phyloP scores from a whole-genome alignment of 1,140 invertebrate genomes.

The Rhyacophila brunnea region DNA sequence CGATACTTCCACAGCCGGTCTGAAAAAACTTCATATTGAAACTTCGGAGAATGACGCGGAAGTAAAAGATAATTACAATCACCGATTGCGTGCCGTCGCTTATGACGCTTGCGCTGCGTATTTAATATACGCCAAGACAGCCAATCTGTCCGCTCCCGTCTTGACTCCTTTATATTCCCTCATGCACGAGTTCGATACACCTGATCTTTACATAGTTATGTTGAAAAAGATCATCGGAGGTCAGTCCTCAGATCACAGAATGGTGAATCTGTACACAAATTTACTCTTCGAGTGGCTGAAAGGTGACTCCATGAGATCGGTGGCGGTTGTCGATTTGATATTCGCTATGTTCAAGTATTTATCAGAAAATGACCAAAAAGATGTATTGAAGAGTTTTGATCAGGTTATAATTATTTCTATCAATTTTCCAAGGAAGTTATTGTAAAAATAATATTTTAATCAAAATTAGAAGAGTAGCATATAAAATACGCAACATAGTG shows the following conservation, averaged over 20 bases:
- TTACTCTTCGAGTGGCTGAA: conserved; percentile 52
- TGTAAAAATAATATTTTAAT: too few species aligned
- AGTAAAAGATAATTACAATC: conserved; percentile 29
- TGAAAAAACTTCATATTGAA: conserved; percentile 28
- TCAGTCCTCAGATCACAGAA: conserved; percentile 32
- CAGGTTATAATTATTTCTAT: conserved; percentile 37
- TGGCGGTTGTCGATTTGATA: conserved; percentile 57
- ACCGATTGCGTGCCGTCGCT: conserved; percentile 52
- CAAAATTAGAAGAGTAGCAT: too few species aligned
- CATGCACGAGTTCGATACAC: conserved; percentile 47
- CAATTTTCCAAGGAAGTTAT: too few species aligned
- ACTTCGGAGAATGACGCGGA: conserved; percentile 9
- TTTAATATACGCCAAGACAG: conserved; percentile 47
- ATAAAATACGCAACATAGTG: too few species aligned
- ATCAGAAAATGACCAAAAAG: conserved; percentile 47
- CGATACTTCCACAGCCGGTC: background rate
- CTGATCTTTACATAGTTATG: conserved; percentile 44
- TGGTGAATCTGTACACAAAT: conserved; percentile 52
- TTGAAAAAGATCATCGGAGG: conserved; percentile 39
- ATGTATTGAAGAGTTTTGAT: conserved; percentile 53
- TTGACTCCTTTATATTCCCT: conserved; percentile 46
- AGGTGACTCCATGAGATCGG: conserved; percentile 43
- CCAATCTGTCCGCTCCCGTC: conserved; percentile 41
- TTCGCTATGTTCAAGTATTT: conserved; percentile 59
- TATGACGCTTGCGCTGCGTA: conserved; percentile 53